A percentile compares a stretch with the other conserved stretches of the same genome.
Evolutionary conservation across 2,113 vertebrate species (phyloP).

Genomic region (Picathartes gymnocephalus): DNA sequence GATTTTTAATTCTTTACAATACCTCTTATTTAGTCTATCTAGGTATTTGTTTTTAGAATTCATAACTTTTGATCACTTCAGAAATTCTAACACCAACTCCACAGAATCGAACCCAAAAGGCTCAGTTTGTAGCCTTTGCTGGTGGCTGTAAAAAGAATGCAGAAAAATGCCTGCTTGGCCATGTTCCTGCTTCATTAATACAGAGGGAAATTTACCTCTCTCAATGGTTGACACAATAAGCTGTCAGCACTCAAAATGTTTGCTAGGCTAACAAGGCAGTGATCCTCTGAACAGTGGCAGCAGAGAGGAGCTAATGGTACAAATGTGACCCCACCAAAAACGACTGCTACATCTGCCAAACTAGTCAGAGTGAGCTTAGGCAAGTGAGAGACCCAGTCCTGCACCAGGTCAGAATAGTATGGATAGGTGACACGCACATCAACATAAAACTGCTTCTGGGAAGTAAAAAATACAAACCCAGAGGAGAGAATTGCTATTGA

Average conservation of each 20-base stretch:
- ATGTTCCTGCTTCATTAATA: neutral
- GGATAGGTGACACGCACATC: neutral
- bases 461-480: neutral
- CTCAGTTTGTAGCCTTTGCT: neutral
- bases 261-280: neutral
- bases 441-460: neutral
- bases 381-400: neutral
- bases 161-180: neutral
- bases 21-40: neutral
- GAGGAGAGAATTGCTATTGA: accelerated
- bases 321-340: neutral
- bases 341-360: neutral
- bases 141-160: neutral
- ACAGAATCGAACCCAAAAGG: neutral
- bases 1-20: neutral
- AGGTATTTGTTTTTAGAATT: neutral
- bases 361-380: neutral
- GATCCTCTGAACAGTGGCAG: neutral
- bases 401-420: neutral
- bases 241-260: neutral
- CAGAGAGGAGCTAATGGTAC: neutral
- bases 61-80: neutral
- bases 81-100: neutral
- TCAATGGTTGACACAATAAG: neutral
- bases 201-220: neutral